Evolutionary conservation across 2,797 vertebrate genomes (phyloP).

Genomic region (Adrianichthys oophorus): DNA sequence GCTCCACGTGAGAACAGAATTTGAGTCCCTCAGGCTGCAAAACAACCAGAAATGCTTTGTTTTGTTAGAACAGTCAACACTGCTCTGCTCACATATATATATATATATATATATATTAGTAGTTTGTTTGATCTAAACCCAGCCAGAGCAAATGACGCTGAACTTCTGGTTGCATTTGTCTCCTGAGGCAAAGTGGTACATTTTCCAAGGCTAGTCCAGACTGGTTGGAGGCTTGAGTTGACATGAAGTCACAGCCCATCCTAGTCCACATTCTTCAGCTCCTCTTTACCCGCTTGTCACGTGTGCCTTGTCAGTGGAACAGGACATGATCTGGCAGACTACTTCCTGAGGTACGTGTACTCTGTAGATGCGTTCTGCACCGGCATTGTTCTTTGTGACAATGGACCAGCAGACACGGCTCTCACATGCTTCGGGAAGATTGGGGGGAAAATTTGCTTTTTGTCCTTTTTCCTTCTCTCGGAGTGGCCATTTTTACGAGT

Average conservation of each 20-base stretch:
- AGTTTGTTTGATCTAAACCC: slow-evolving; percentile 1
- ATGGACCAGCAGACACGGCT: slow-evolving; percentile 34
- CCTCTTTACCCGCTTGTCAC: slow-evolving; percentile 27
- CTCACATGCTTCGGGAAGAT: slow-evolving; percentile 41
- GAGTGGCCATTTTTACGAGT: slow-evolving; percentile 10
- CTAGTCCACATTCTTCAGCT: slow-evolving; percentile 10
- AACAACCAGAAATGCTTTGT: no score
- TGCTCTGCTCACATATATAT: slow-evolving; percentile 10
- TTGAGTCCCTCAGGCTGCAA: slow-evolving; percentile 27
- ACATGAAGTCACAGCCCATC: slow-evolving; percentile 2
- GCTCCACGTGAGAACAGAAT: slow-evolving; percentile 27
- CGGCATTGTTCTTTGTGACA: slow-evolving; percentile 61
- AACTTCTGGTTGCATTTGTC: slow-evolving; percentile 2
- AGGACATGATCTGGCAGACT: slow-evolving; percentile 68
- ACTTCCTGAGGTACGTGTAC: slow-evolving; percentile 59
- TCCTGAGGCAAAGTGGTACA: background rate
- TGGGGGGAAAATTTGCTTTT: slow-evolving; percentile 18
- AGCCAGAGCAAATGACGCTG: slow-evolving; percentile 1
- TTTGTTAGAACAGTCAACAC: slow-evolving; percentile 8
- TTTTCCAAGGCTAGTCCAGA: background rate
- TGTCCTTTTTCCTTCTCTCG: slow-evolving; percentile 36
- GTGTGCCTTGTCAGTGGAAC: slow-evolving; percentile 34
- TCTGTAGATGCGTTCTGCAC: slow-evolving; percentile 36
- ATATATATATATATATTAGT: background rate
- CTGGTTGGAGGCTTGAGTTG: background rate